Evolutionary conservation across 2,113 vertebrate genomes (phyloP), one percentile per base, ranked within the genome.

Genomic region (Strix aluco): DNA sequence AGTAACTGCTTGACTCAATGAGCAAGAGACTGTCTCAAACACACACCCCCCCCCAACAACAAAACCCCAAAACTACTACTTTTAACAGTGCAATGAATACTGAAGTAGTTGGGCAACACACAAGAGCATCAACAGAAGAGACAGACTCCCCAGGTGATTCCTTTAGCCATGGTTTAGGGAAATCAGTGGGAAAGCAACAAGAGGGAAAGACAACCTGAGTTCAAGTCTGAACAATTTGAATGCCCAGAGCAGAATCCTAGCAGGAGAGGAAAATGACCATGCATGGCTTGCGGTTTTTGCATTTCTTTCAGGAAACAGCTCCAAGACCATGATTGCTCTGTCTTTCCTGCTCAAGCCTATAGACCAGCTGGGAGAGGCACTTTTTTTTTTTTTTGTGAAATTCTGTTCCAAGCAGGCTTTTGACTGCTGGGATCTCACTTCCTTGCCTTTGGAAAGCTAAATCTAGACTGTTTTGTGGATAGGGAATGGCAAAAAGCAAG

Each of bases 281-380:
- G 9, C 36, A 63, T 3, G 4, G 36, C 65, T 5, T 25, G 27
- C 67, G 61, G 4, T 59, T n/a, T 15, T 36, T 71, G 2, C 21
- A n/a, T 67, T 92, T 63, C 42, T 67, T 79, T 36, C 49, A 75
- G 58, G 11, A 69, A 85, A 79, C 5, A 26, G 44, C 34, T 86
- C 36, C 54, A 75, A 84, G 32, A 26, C 8, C 32, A 46, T 0
- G 0, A 25, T 2, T 59, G 15, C 4, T 57, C 44, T 34, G 23
- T 34, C 32, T 38, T 46, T 67, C 21, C 52, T 59, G 23, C 49
- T 26, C 36, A 52, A 54, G 29, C 12, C 20, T 46, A 27, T 1
- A 47, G 15, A 72, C 13, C 32, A 71, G 12, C 57, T 61, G 42
- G 80, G n/a, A 71, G 7, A 71, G 6, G n/a, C 5, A 2, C 2